Evolutionary conservation across 1,140 invertebrate genomes (phyloP).

Genomic region (Aphidius gifuensis): DNA sequence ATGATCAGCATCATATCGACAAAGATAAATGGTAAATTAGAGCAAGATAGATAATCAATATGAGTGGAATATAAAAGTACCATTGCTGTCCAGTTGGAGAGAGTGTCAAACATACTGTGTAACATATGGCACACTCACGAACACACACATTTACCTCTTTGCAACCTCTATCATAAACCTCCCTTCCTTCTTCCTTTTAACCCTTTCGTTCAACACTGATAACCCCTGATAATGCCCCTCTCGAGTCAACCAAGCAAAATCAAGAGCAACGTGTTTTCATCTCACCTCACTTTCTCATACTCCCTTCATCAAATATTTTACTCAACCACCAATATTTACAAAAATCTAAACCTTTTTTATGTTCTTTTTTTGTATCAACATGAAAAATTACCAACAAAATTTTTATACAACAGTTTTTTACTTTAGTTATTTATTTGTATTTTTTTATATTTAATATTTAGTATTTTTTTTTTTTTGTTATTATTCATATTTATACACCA

Average conservation of each 20-base stretch:
- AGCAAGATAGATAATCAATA: slow-evolving; percentile 17
- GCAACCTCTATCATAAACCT: slow-evolving; percentile 22
- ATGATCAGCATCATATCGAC: too few relatives aligned
- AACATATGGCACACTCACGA: slow-evolving; percentile 46
- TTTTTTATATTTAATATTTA: too few relatives aligned
- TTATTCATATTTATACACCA: too few relatives aligned
- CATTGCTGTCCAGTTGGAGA: slow-evolving; percentile 35
- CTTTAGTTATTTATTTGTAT: not conserved
- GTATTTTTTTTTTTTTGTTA: too few relatives aligned
- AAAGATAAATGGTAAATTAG: not conserved
- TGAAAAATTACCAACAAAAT: slow-evolving; percentile 8
- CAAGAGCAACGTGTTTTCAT: slow-evolving; percentile 1
- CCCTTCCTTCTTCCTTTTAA: slow-evolving; percentile 11
- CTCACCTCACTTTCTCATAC: slow-evolving; percentile 9
- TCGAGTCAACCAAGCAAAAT: slow-evolving; percentile 12
- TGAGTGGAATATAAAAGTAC: slow-evolving; percentile 20
- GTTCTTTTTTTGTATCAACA: not conserved
- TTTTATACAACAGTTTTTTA: too few relatives aligned
- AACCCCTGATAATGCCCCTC: slow-evolving; percentile 44
- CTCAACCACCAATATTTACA: not conserved
- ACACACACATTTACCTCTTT: slow-evolving; percentile 20
- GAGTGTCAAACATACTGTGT: slow-evolving; percentile 47
- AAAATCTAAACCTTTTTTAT: not conserved
- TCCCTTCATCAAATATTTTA: not conserved
- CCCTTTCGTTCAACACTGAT: slow-evolving; percentile 31